Base-by-base conservation (phyloP, 2,113 vertebrate genomes). In the Salvelinus alpinus region DNA sequence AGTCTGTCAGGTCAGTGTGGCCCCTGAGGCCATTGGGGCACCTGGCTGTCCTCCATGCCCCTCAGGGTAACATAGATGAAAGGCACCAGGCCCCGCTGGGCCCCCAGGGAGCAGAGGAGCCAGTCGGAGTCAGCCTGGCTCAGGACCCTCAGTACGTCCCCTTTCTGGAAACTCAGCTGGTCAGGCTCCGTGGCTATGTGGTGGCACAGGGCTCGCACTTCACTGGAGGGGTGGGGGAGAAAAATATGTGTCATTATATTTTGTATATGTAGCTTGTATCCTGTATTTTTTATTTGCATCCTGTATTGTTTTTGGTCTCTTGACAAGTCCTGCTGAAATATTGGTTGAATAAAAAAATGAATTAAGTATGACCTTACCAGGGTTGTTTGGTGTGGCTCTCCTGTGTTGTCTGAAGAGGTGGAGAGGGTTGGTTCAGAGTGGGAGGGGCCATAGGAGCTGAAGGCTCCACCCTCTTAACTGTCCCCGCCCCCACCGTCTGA, bases 121-220 rank as follows among this genome's bases (percentile, higher is more conserved):
- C 96, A 97, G 87, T 99, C 96, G 3, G 94, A 88, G 0, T 94
- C 94, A 0, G 94, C 94, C 31, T 92, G 93, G 83, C 93, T 90
- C 84, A 96, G 86, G 68, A 97, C 96, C 12, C 81, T 91, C 54
- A 97, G 89, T 72, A 94, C 29, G 1, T 99, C 96, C 1, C 96
- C 96, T 71, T 97, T 97, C 84, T 88, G 94, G 95, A 99, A 97
- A 92, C 97, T 97, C 86, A 97, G 95, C 77, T 97, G 98, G 64
- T 95, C 96, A 0, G 93, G 89, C 87, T 97, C 95, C 0, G 95
- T 95, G 87, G 96, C 97, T 20, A 96, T 92, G 84, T 96, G 97
- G 90, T 97, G 96, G 82, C 96, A 97, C 77, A 97, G 82, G 0
- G 97, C 95, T 83, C 95, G 95, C 20, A 97, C 96, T 77, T 95